A percentile compares a stretch with the other conserved stretches of the same genome.
phyloP scores from a whole-genome alignment of 1,140 invertebrate species.

The Lamellibrachia luymesi region DNA sequence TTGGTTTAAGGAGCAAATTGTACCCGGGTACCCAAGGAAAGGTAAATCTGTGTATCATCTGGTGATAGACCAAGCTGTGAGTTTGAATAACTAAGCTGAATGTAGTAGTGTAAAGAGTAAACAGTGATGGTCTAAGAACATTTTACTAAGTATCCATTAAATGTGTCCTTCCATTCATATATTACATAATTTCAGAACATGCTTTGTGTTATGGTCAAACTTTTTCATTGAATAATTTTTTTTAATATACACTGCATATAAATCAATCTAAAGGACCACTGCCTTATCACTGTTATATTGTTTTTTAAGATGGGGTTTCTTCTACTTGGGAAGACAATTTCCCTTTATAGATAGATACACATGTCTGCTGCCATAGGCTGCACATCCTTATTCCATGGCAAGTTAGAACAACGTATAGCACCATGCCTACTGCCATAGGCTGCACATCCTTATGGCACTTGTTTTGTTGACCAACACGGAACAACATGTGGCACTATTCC shows the following conservation, averaged over 20 bases:
- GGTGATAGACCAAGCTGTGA: no score
- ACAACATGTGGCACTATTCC: neutral
- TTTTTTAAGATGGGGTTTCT: neutral
- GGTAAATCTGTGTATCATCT: no score
- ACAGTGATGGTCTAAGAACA: neutral
- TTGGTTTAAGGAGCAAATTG: no score
- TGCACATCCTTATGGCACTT: neutral
- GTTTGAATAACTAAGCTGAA: no score
- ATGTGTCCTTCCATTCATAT: neutral
- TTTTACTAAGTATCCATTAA: constrained; percentile 16
- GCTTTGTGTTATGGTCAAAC: neutral
- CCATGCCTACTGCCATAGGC: neutral
- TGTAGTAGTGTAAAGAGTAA: no score
- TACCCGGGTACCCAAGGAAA: no score
- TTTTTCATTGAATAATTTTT: neutral
- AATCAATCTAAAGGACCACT: neutral
- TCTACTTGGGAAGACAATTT: neutral
- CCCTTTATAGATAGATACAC: neutral
- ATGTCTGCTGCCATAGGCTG: no score
- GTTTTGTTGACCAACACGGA: neutral
- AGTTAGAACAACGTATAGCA: no score
- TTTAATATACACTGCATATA: neutral
- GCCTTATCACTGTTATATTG: neutral
- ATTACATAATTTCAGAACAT: neutral
- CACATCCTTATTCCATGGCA: neutral